phyloP scores from a whole-genome alignment of 2,888 invertebrate species.

The Leptothorax acervorum region DNA sequence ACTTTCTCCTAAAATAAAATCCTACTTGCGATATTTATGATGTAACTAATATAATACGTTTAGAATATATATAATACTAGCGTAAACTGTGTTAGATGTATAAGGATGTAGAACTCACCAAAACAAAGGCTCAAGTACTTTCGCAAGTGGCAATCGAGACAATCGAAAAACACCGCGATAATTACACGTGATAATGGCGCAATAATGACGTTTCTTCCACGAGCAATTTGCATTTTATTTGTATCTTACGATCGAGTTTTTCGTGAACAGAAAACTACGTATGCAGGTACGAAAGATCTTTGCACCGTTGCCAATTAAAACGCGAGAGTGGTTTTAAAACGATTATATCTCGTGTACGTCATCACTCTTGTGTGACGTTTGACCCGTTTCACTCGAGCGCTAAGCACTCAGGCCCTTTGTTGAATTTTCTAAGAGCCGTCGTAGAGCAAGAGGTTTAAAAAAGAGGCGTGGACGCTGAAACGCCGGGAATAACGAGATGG shows the following conservation, averaged over 20 bases:
- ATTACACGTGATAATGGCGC: conserved; percentile 28
- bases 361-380: conserved; percentile 46
- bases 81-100: conserved; percentile 4
- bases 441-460: conserved; percentile 46
- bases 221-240: conserved; percentile 61
- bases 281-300: background rate
- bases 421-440: conserved; percentile 51
- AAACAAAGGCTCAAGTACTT: conserved; percentile 63
- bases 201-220: conserved; percentile 35
- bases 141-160: conserved; percentile 54
- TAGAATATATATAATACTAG: conserved; percentile 4
- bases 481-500: conserved; percentile 48
- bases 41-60: conserved; percentile 15
- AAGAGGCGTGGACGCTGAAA: conserved; percentile 35
- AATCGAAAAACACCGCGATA: conserved; percentile 6
- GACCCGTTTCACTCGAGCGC: conserved; percentile 43
- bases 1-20: conserved; percentile 55
- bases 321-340: conserved; percentile 32
- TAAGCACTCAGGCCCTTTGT: conserved; percentile 40
- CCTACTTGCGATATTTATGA: background rate
- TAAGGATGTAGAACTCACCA: conserved; percentile 3
- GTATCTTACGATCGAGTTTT: conserved; percentile 14
- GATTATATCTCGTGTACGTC: conserved; percentile 47
- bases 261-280: background rate
- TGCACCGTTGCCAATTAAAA: conserved; percentile 23